Evolutionary conservation across 1,140 invertebrate genomes (phyloP).

Genomic region (Procambarus clarkii): DNA sequence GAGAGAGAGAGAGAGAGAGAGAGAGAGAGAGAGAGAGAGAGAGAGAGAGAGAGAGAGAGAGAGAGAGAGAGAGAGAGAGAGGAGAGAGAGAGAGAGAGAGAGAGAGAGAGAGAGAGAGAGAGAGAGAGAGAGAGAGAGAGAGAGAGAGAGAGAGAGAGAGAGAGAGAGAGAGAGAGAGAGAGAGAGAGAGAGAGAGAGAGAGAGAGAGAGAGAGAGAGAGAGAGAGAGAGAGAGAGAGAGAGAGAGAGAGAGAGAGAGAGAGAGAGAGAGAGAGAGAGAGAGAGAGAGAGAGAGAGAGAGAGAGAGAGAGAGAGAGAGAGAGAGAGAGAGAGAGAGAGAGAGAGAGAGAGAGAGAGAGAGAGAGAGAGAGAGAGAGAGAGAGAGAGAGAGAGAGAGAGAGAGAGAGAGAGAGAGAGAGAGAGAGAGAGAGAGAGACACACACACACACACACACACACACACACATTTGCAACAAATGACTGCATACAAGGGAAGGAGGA

Average conservation of each 20-base stretch:
- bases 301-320: background rate
- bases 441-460: too few species aligned
- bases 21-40: background rate
- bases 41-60: background rate
- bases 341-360: background rate
- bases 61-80: background rate
- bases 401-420: background rate
- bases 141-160: background rate
- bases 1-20: background rate
- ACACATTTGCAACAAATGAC: too few species aligned
- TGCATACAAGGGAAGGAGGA: too few species aligned
- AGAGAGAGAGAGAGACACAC: conserved; percentile 5
- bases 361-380: background rate
- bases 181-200: background rate
- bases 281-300: background rate
- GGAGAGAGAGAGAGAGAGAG: background rate
- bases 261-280: background rate
- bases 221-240: background rate
- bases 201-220: background rate
- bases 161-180: background rate
- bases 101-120: background rate
- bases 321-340: background rate
- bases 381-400: background rate
- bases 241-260: background rate
- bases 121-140: background rate